Base-by-base conservation (phyloP, 2,888 invertebrate species). In the Biston stratarius region DNA sequence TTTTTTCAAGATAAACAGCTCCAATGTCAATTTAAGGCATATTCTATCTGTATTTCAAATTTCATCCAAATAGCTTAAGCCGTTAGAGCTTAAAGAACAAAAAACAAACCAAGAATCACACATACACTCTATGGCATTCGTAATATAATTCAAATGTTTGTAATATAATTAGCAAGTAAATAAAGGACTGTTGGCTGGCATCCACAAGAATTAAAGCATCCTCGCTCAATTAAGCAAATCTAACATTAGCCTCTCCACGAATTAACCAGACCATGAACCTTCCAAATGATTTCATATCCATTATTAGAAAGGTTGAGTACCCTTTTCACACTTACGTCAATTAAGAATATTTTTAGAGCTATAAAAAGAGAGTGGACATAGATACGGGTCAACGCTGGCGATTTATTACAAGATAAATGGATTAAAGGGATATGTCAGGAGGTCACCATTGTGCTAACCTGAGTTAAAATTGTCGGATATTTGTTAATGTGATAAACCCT, bases 311-410 rank as follows among this genome's bases (percentile, higher is more conserved):
- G 64, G 64, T 44, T 48, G 14, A 45, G 59, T 48, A 48, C 64
- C 64, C 64, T 60, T 60, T 55, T 64, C 64, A 59, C 64, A 53
- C 64, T 59, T 47, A 40, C 48, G 53, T 59, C 59, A 64, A 64
- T 64, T 64, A 60, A 53, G 48, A 48, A 45, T 55, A 59, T 64
- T 64, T 63, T 64, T 48, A 55, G 53, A 60, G 53, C 53, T 48
- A 59, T 59, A 59, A 64, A 55, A 47, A 64, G 45, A 36, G 59
- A 15, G 33, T 40, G 47, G 57, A 47, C 47, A 45, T 53, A 58
- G 64, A 64, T 53, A 59, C 38, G 64, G 64, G 64, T 59, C 58
- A 57, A 6, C 34, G 61, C 45, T 10, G 47, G 36, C 52, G 52
- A 51, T 59, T 47, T 64, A 36, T 57, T 40, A 59, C 64, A 64